These are phyloP conservation scores for Corythornis madagascariensis DNA, from an alignment of 2,113 vertebrate species.

Conservation along the genomic window DNA sequence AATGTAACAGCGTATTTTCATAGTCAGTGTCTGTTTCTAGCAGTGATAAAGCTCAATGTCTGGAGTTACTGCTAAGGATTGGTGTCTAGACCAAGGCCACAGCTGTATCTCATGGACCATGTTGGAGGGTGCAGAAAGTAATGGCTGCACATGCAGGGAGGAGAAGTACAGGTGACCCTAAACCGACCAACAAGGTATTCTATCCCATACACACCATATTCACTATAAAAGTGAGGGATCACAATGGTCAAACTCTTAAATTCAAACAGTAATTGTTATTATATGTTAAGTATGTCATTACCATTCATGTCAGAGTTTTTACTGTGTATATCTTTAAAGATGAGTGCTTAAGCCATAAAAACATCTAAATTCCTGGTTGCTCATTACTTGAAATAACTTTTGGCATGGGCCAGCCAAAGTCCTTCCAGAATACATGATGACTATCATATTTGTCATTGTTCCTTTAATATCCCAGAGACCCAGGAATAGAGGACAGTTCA, in stretches of 20 bases:
- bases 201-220: too few species aligned
- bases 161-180: too few species aligned
- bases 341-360: neutral
- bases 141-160: too few species aligned
- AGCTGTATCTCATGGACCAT: too few species aligned
- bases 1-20: too few species aligned
- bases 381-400: neutral
- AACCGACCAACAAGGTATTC: too few species aligned
- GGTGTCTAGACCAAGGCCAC: too few species aligned
- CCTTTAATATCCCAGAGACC: neutral
- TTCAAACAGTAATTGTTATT: neutral
- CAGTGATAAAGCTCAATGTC: too few species aligned
- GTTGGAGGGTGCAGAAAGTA: too few species aligned
- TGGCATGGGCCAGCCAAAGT: neutral
- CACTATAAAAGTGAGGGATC: too few species aligned
- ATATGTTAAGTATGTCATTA: neutral
- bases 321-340: neutral
- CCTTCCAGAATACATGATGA: neutral
- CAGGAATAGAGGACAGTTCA: neutral
- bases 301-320: neutral
- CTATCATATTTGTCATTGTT: neutral
- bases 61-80: too few species aligned
- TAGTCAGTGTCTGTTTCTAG: too few species aligned
- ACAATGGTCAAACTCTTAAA: neutral
- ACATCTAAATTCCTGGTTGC: neutral